Base-by-base conservation (phyloP, 2,113 vertebrate genomes). In the Phaethornis superciliosus region DNA sequence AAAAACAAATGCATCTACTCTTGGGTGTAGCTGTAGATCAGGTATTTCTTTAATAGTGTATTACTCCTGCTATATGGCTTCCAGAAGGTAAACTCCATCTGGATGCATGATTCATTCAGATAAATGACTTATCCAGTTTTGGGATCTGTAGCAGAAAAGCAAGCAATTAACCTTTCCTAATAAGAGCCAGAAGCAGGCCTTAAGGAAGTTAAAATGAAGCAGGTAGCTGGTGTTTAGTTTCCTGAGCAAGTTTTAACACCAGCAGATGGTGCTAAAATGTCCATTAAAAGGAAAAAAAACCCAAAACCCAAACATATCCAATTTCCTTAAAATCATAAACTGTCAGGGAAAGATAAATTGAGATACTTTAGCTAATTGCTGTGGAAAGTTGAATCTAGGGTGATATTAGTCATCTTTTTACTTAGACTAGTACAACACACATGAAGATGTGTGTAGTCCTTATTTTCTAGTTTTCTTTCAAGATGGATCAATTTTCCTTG, bases 191-290 rank as follows among this genome's bases (percentile, higher is more conserved):
- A 93, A 96, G 59, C 1, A 89, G 76, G 35, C 64, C 88, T 91
- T 81, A 47, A 94, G 75, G 93, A 85, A 83, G 91, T 94, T 46
- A 64, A 97, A 95, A 82, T 74, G 82, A 95, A 90, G 85, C 75
- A 94, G 68, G 88, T 94, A 89, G 88, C 86, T 94, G 69, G 65
- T 74, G 63, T 95, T 96, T 75, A 85, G 93, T 97, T 96, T 94
- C 85, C 88, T 95, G 91, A 97, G 87, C 81, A 96, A 97, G 95
- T 97, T 96, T 97, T 96, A 96, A 95, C 91, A 96, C 98, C 98
- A 98, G 98, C 98, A 99, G 99, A 98, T 99, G 98, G 98, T 97
- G 98, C 98, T 98, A 98, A 98, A 98, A 98, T 98, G 98, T 98
- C 96, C 96, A 96, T 96, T 97, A 95, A 91, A 92, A 91, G 87